phyloP scores from a whole-genome alignment of 2,888 invertebrate species.

The Drosophila paucipuncta region DNA sequence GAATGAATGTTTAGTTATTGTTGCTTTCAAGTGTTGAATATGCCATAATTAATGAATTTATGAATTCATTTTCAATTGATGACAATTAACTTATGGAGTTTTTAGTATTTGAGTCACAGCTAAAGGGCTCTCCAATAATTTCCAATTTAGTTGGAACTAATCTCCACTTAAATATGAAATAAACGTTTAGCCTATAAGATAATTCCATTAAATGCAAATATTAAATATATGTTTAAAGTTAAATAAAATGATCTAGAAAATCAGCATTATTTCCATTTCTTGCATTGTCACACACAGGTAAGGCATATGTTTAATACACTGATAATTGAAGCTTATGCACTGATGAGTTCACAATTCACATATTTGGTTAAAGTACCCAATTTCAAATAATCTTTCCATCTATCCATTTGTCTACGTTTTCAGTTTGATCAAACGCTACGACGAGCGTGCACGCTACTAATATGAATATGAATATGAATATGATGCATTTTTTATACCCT shows the following conservation, averaged over 20 bases:
- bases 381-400: background rate
- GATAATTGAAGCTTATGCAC: background rate
- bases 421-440: constrained; percentile 64
- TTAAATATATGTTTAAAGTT: background rate
- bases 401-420: constrained; percentile 24
- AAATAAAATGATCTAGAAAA: constrained; percentile 24
- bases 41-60: background rate
- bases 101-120: background rate
- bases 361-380: background rate
- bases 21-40: constrained; percentile 22
- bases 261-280: background rate
- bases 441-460: constrained; percentile 62
- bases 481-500: constrained; percentile 10
- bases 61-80: background rate
- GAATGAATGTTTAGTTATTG: constrained; percentile 22
- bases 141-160: constrained; percentile 4
- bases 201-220: constrained; percentile 6
- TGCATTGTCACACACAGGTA: constrained; percentile 18
- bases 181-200: constrained; percentile 15
- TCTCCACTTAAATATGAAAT: constrained; percentile 6
- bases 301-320: constrained; percentile 4
- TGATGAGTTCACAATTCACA: constrained; percentile 9
- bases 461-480: constrained; percentile 17
- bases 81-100: background rate
- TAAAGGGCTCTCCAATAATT: background rate